These are phyloP conservation scores for Poecilia wingei DNA, from an alignment of 2,797 vertebrate species.

Conservation along the genomic window DNA sequence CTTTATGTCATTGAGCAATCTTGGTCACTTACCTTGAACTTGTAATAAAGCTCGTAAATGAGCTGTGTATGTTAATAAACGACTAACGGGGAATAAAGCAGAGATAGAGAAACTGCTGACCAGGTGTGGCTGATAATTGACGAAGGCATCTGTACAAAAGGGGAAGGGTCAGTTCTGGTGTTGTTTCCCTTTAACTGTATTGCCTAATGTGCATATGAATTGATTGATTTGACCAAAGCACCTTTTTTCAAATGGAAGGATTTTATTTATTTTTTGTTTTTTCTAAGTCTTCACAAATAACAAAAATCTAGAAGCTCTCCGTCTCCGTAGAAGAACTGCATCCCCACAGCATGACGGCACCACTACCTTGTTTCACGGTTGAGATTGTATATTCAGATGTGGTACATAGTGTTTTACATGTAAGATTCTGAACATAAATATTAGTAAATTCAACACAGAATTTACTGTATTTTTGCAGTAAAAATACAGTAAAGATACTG, in stretches of 20 bases:
- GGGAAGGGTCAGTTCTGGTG: background rate
- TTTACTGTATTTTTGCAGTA: no score
- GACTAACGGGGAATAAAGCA: slow-evolving; percentile 16
- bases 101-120: slow-evolving; percentile 68
- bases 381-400: background rate
- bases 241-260: background rate
- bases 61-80: slow-evolving; percentile 51
- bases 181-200: background rate
- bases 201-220: background rate
- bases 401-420: background rate
- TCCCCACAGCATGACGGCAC: background rate
- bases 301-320: no score
- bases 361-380: background rate
- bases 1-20: slow-evolving; percentile 26
- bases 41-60: slow-evolving; percentile 35
- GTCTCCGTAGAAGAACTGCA: background rate
- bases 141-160: background rate
- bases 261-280: background rate
- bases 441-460: background rate
- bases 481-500: no score
- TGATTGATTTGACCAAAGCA: background rate
- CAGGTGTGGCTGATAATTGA: slow-evolving; percentile 8
- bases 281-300: background rate
- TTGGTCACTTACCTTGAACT: slow-evolving; percentile 46
- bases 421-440: background rate